phyloP scores from a whole-genome alignment of 30 jellyfish, hydroid and myxozoan genomes.

The Aurelia aurita region DNA sequence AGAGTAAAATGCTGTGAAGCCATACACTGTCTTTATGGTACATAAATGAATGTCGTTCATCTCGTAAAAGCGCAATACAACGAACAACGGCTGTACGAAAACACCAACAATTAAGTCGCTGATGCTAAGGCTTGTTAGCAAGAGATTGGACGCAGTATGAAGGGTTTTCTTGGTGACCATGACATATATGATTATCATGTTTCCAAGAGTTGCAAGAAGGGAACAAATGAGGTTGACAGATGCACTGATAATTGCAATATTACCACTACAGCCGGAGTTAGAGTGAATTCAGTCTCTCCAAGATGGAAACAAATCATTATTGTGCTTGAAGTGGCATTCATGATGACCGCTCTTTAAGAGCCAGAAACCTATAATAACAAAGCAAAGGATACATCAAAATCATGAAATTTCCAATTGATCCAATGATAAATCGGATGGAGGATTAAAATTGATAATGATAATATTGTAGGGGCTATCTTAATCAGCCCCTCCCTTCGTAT shows the following conservation, averaged over 20 bases:
- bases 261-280: neutral
- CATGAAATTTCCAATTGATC: no score
- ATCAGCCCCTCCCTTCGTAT: no score
- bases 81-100: neutral
- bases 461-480: no score
- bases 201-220: constrained; percentile 13
- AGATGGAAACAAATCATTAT: constrained; percentile 19
- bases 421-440: no score
- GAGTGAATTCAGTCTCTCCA: neutral
- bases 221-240: neutral
- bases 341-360: no score
- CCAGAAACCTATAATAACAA: no score
- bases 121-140: constrained; percentile 1
- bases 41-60: constrained; percentile 7
- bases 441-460: no score
- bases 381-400: no score
- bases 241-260: constrained; percentile 1
- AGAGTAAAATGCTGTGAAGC: neutral
- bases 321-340: neutral
- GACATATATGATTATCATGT: constrained; percentile 10
- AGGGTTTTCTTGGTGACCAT: neutral
- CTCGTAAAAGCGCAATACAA: constrained; percentile 10
- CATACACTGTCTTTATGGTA: constrained; percentile 13
- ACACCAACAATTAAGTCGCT: constrained; percentile 12
- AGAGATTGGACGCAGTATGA: neutral